Base-by-base conservation (phyloP, 2,797 vertebrate species). In the Odontamblyopus rebecca region DNA sequence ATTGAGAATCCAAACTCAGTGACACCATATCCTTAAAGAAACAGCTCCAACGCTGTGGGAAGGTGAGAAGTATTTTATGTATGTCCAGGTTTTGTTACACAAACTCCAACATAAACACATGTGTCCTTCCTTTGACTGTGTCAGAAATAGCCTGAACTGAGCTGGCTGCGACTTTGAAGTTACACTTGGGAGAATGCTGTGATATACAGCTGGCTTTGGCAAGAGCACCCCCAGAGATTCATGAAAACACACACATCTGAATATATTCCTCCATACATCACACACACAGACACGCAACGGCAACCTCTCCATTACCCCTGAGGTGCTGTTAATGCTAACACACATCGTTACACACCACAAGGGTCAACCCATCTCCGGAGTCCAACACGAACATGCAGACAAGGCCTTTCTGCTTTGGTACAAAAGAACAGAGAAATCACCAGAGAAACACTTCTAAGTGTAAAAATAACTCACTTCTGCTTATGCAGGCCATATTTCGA, bases 121-220 rank as follows among this genome's bases (percentile, higher is more conserved):
- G 65, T 90, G 89, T 90, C 89, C 90, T 89, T 92, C 88, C 85
- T 88, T 83, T 89, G 87, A 89, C 88, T 82, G 86, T 84, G 88
- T 92, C 90, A 90, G 91, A 89, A 92, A 92, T 91, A 91, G 85
- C 82, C 76, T 76, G 85, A 88, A 88, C 84, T 57, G 77, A 85
- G 81, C 82, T 68, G 59, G 78, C 79, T 73, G 82, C 68, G 62
- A 89, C 90, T 92, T 91, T 91, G 88, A 91, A 90, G 89, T 86
- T 82, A 83, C 89, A 89, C 90, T 85, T 86, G 85, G 89, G 89
- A 89, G 79, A 81, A 73, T 75, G 73, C 77, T 80, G 89, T 90
- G 88, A 91, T 90, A 87, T 91, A 90, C 89, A 89, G 87, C 89
- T 88, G 84, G 78, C 82, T 89, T 88, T 84, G 82, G 85, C 77